Evolutionary conservation across 2,797 vertebrate genomes (phyloP).

Genomic region (Melopsittacus undulatus): DNA sequence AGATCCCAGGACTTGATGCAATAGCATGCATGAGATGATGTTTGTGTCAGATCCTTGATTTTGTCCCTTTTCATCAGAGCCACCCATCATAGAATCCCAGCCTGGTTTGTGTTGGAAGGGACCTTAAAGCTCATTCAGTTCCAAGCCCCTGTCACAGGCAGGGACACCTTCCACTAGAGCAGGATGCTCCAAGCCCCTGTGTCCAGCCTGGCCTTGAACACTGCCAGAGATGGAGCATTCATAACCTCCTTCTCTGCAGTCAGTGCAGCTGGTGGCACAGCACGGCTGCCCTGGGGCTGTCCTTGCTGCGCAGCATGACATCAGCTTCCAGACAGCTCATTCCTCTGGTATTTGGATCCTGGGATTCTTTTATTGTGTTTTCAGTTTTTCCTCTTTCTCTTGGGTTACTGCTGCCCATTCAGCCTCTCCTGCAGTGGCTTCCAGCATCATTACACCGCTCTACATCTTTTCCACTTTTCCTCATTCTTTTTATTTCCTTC

Average conservation of each 20-base stretch:
- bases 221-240: not conserved
- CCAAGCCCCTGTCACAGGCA: not conserved
- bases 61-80: not conserved
- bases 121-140: not conserved
- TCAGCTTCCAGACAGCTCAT: not conserved
- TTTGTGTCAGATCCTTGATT: not conserved
- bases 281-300: not conserved
- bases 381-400: not conserved
- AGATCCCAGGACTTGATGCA: not conserved
- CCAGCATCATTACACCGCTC: accelerated
- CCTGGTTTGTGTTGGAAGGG: not conserved
- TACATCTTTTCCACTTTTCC: not conserved
- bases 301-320: not conserved
- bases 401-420: not conserved
- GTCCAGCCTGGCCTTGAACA: not conserved
- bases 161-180: not conserved
- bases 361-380: not conserved
- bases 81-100: not conserved
- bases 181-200: not conserved
- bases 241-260: not conserved
- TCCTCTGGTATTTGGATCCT: not conserved
- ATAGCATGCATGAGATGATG: accelerated
- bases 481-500: not conserved
- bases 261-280: not conserved
- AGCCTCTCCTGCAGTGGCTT: not conserved